Base-by-base conservation (phyloP, 2,113 vertebrate genomes). In the Hippocampus zosterae region DNA sequence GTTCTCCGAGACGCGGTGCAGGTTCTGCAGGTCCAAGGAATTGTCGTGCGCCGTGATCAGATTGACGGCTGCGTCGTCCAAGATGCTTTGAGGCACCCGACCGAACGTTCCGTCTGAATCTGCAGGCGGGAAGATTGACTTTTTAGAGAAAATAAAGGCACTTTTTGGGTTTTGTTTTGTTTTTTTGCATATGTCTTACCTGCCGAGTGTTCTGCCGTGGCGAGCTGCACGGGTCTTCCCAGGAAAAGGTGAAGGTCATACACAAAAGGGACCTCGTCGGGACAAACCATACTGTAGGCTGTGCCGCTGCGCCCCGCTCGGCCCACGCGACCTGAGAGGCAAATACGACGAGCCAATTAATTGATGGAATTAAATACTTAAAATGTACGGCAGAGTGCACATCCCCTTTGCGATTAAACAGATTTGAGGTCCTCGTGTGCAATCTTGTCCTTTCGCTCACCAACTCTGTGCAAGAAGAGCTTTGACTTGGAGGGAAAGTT, bases 401-500 rank as follows among this genome's bases (percentile, higher is more conserved):
- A 12, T 10, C 11, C 11, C 41, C 11, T 42, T 10, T 37, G 33
- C 5, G 33, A 33, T 33, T 5, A 33, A 33, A 33, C 6, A 5
- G 33, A 37, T 37, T 37, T 1, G 5, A 37, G 5, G 33, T 5
- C 13, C 42, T 16, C 21, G 1, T 3, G 8, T 33, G 13, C 23
- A 60, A 25, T 60, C n/a, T 60, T 33, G 57, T 3, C 23, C 15
- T 60, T 60, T 61, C 16, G 82, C 96, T 81, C 81, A 98, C 97
- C 97, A 0, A 98, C 97, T 18, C 97, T 96, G 68, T 99, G 97
- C 86, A 99, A 84, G 82, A 99, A 99, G 5, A 98, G 95, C 79
- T 99, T 99, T 76, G 93, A 80, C 80, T 96, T 98, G 78, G 95
- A 95, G 0, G 97, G 97, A 75, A 99, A 99, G 90, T 96, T 98